Conservation (phyloP, 1,140 invertebrate species). For the Drosophila micromelanica region DNA sequence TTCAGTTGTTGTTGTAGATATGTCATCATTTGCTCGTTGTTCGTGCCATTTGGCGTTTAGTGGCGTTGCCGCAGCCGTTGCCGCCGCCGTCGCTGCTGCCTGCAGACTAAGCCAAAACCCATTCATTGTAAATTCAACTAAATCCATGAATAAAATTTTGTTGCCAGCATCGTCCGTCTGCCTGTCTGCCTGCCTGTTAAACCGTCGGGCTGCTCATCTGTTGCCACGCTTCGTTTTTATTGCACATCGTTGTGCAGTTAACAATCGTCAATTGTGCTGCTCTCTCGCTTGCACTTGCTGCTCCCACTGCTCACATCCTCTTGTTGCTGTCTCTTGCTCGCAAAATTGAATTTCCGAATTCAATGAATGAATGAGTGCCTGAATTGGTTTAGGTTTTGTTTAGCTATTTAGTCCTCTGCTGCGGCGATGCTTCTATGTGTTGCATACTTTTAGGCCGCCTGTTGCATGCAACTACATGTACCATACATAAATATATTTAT, state of each 20-base stretch:
- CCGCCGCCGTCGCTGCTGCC: conserved; percentile 2
- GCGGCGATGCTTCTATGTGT: conserved; percentile 9
- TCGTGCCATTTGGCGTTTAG: conserved; percentile 59
- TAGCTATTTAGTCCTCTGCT: conserved; percentile 59
- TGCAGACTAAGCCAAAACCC: conserved; percentile 66
- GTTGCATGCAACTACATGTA: conserved; percentile 59
- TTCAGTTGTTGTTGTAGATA: conserved; percentile 38
- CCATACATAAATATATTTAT: not conserved
- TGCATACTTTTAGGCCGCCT: conserved; percentile 78
- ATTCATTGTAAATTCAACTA: conserved; percentile 82
- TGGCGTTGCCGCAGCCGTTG: conserved; percentile 24
- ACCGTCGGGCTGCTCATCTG: conserved; percentile 35
- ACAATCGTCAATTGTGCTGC: conserved; percentile 54
- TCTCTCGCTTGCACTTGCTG: conserved; percentile 6
- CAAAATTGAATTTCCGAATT: conserved; percentile 82
- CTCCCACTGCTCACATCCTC: not conserved
- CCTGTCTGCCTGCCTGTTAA: conserved; percentile 27
- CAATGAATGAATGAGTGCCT: conserved; percentile 75
- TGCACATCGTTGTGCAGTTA: conserved; percentile 73
- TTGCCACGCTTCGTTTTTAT: conserved; percentile 65
- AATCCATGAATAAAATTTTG: conserved; percentile 82
- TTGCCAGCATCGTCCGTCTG: conserved; percentile 28
- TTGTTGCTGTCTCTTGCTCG: conserved; percentile 24
- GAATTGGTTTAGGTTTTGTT: conserved; percentile 82
- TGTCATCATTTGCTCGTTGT: conserved; percentile 78